phyloP scores from a whole-genome alignment of 2,113 vertebrate genomes.

The Rana temporaria region DNA sequence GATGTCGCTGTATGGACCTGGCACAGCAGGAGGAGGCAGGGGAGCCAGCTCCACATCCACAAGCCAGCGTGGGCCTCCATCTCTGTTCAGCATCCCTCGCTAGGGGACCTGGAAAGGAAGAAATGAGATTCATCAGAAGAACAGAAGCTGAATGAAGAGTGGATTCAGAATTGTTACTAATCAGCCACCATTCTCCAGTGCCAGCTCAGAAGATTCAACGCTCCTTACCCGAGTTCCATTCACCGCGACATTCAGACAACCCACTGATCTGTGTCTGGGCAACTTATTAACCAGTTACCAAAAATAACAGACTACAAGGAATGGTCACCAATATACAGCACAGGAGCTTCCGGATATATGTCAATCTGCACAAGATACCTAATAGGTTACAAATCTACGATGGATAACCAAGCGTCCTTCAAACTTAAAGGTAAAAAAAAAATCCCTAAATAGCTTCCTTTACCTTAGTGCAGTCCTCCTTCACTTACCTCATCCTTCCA shows the following conservation, averaged over 20 bases:
- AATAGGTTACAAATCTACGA: neutral
- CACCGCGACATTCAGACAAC: neutral
- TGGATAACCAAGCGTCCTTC: too few relatives aligned
- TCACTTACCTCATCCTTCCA: too few relatives aligned
- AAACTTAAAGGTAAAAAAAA: too few relatives aligned
- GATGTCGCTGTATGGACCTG: constrained; percentile 63
- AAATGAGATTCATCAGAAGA: neutral
- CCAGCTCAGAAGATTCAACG: neutral
- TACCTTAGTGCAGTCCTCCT: too few relatives aligned
- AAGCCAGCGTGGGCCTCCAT: neutral
- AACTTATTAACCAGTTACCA: neutral
- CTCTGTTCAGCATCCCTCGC: constrained; percentile 11
- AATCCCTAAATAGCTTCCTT: too few relatives aligned
- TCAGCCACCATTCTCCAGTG: too few relatives aligned
- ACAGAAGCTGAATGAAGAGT: neutral
- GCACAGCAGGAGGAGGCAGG: constrained; percentile 63
- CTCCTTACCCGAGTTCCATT: neutral
- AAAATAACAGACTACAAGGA: neutral
- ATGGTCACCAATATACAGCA: neutral
- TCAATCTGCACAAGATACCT: neutral
- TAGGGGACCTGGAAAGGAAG: neutral
- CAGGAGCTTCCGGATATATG: neutral
- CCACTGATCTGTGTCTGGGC: neutral
- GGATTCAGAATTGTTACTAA: too few relatives aligned
- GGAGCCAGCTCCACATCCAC: neutral